A percentile compares a stretch with the other conserved stretches of the same genome.
Evolutionary conservation across 1,140 invertebrate genomes (phyloP).

Genomic region (Drosophila santomea): DNA sequence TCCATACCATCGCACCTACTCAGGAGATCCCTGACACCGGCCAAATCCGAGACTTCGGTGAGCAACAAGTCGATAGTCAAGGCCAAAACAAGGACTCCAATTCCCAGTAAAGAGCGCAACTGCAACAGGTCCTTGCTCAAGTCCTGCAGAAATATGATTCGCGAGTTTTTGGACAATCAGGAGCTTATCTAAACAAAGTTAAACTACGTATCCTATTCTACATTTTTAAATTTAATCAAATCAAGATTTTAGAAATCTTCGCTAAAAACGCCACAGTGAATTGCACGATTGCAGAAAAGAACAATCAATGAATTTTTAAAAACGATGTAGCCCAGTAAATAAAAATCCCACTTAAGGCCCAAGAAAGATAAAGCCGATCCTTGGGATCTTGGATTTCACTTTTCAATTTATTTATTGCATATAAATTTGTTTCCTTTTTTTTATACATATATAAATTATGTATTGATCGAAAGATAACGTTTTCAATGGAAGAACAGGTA

Average conservation of each 20-base stretch:
- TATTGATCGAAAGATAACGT: constrained; percentile 70
- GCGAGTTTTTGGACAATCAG: constrained; percentile 64
- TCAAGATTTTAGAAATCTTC: constrained; percentile 30
- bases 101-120: background rate
- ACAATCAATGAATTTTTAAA: no score
- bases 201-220: background rate
- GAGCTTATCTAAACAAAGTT: constrained; percentile 41
- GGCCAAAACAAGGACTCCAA: constrained; percentile 33
- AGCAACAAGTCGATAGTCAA: constrained; percentile 34
- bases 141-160: constrained; percentile 70
- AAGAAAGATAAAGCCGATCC: constrained; percentile 6
- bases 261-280: no score
- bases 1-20: constrained; percentile 54
- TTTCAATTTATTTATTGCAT: constrained; percentile 81
- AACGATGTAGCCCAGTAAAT: background rate
- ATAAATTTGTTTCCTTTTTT: constrained; percentile 69
- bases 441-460: constrained; percentile 51
- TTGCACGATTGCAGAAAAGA: no score
- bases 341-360: background rate
- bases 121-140: constrained; percentile 59
- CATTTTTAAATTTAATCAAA: background rate
- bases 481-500: constrained; percentile 80
- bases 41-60: constrained; percentile 8
- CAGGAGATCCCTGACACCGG: constrained; percentile 38
- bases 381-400: constrained; percentile 33